phyloP scores from a whole-genome alignment of 2,888 invertebrate genomes.

The Cyaniris semiargus region DNA sequence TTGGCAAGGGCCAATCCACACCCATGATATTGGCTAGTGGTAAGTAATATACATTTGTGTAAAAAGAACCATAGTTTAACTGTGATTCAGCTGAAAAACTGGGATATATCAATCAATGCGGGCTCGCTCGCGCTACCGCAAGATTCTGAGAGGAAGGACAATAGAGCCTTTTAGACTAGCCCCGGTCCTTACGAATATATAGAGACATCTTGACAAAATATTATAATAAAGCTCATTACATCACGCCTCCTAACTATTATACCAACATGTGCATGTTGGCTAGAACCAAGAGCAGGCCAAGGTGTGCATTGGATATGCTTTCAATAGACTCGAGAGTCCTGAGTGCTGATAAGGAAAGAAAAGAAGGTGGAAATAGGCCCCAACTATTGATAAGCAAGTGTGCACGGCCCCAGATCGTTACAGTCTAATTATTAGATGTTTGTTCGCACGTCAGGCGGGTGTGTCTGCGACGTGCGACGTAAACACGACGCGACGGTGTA shows the following conservation, averaged over 20 bases:
- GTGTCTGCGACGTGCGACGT: conserved; percentile 69
- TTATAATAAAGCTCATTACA: too few relatives aligned
- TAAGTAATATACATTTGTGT: background rate
- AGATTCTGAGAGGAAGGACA: background rate
- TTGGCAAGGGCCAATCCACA: background rate
- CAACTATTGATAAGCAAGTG: background rate
- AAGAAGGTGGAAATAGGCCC: too few relatives aligned
- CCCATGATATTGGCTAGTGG: background rate
- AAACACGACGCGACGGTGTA: conserved; percentile 38
- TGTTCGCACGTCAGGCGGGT: conserved; percentile 62
- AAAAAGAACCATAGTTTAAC: background rate
- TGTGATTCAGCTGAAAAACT: background rate
- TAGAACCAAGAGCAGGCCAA: too few relatives aligned
- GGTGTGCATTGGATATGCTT: too few relatives aligned
- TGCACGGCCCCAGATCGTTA: conserved; percentile 43
- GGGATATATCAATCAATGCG: background rate
- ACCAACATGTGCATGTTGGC: too few relatives aligned
- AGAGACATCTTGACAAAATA: too few relatives aligned
- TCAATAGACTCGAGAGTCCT: too few relatives aligned
- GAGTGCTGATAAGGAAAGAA: too few relatives aligned
- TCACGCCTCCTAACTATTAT: too few relatives aligned
- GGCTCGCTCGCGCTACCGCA: background rate
- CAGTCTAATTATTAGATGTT: conserved; percentile 55
- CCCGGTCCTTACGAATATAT: background rate
- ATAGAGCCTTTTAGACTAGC: background rate